Percentiles rank a stretch among this genome's conserved stretches.
Conservation (phyloP, 2,888 invertebrate genomes). For the Holacanthella duospinosa region DNA sequence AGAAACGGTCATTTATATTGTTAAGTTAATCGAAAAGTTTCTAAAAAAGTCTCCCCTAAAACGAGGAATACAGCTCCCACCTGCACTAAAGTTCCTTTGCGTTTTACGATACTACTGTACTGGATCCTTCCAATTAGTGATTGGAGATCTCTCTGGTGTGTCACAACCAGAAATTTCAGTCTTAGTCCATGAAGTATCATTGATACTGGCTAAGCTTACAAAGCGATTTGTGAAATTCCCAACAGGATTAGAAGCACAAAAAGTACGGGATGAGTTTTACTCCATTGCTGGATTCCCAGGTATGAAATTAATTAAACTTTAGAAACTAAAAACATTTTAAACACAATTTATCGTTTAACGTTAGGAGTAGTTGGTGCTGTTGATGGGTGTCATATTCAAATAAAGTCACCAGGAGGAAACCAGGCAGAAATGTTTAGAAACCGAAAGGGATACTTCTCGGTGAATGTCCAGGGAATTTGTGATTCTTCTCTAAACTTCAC, state of each 20-base stretch:
- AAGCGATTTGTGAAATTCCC: neutral
- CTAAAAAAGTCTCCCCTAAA: neutral
- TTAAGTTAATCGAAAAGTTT: too few relatives aligned
- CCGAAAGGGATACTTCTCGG: neutral
- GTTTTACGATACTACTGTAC: neutral
- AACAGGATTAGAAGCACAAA: neutral
- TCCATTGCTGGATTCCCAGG: neutral
- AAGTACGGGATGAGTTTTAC: neutral
- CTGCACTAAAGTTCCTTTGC: neutral
- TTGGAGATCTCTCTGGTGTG: neutral
- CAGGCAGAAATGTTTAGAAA: conserved; percentile 3
- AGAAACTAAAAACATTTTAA: too few relatives aligned
- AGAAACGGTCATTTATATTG: too few relatives aligned
- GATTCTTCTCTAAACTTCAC: conserved; percentile 6
- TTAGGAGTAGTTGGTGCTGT: too few relatives aligned
- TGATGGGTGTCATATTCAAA: neutral
- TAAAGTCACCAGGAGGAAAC: conserved; percentile 2
- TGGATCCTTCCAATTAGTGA: neutral
- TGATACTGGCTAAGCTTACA: neutral
- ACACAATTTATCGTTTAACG: too few relatives aligned
- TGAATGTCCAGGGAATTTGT: conserved; percentile 7
- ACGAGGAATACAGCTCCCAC: neutral
- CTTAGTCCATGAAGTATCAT: neutral
- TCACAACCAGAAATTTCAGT: neutral
- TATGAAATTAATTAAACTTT: too few relatives aligned